Conservation (phyloP, 2,113 vertebrate genomes). For the Toxotes chatareus region DNA sequence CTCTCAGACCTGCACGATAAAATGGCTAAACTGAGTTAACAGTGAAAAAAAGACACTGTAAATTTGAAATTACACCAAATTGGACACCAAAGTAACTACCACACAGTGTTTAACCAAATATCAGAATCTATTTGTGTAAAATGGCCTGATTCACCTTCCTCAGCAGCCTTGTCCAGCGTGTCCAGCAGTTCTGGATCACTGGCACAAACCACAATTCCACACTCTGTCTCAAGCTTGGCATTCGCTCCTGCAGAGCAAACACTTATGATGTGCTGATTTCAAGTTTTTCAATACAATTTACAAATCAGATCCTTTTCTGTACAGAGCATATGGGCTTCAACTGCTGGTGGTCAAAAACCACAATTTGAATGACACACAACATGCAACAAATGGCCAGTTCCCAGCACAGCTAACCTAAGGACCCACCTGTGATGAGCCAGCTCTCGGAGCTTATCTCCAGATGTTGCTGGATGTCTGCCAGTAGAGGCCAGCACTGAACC, state of each 20-base stretch:
- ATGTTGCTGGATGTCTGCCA: conserved; percentile 82
- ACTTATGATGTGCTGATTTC: background rate
- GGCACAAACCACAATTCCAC: conserved; percentile 77
- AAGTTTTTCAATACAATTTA: background rate
- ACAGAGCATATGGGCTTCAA: background rate
- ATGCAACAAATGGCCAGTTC: background rate
- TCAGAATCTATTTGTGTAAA: background rate
- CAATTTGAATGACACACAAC: background rate
- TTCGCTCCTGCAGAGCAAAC: conserved; percentile 45
- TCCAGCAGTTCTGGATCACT: conserved; percentile 80
- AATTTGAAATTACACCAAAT: background rate
- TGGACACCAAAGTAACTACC: background rate
- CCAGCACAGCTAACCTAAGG: background rate
- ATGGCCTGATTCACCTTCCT: conserved; percentile 73
- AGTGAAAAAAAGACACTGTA: background rate
- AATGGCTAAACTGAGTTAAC: background rate
- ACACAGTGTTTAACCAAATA: background rate
- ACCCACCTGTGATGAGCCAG: conserved; percentile 61
- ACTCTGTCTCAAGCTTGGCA: conserved; percentile 40
- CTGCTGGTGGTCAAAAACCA: background rate
- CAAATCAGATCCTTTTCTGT: background rate
- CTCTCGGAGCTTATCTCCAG: conserved; percentile 55
- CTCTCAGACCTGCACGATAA: conserved; percentile 76
- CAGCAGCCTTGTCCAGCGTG: conserved; percentile 79
- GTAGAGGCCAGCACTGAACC: conserved; percentile 80